These are phyloP conservation scores for Chrysaora quinquecirrha DNA, from an alignment of 30 jellyfish, hydroid and myxozoan species.

Conservation along the genomic window DNA sequence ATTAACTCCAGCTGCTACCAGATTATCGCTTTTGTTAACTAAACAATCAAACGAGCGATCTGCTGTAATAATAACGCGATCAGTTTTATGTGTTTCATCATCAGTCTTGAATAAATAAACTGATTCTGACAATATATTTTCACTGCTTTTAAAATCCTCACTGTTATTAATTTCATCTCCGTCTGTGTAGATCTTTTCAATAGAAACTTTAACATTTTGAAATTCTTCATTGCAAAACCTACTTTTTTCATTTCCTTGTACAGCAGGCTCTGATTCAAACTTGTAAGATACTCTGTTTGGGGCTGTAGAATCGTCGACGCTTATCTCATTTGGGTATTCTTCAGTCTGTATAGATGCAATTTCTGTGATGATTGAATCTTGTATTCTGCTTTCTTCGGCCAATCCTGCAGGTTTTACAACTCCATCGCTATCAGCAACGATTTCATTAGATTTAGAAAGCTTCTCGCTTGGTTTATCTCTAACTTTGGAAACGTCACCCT, in stretches of 20 bases:
- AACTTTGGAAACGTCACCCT: no score
- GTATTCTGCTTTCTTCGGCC: not conserved
- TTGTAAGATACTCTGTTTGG: not conserved
- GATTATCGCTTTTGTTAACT: conserved; percentile 16
- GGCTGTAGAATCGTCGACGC: no score
- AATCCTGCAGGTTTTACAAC: no score
- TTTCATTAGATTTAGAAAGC: no score
- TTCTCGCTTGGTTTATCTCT: no score
- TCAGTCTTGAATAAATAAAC: conserved; percentile 11
- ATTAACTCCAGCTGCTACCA: conserved; percentile 47
- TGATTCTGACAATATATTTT: not conserved
- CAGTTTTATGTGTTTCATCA: conserved; percentile 48
- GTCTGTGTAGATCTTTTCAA: not conserved
- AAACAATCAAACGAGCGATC: conserved; percentile 34
- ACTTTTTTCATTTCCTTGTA: not conserved
- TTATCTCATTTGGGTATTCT: no score
- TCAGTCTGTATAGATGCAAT: no score
- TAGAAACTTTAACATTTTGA: conserved; percentile 12
- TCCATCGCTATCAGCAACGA: no score
- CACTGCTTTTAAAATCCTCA: not conserved
- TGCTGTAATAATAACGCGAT: conserved; percentile 29
- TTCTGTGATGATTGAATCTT: no score
- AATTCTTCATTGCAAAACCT: conserved; percentile 35
- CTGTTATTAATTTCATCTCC: not conserved
- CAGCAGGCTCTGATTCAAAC: conserved; percentile 1